Base-by-base conservation (phyloP, 2,888 invertebrate genomes). In the Fragum fragum region DNA sequence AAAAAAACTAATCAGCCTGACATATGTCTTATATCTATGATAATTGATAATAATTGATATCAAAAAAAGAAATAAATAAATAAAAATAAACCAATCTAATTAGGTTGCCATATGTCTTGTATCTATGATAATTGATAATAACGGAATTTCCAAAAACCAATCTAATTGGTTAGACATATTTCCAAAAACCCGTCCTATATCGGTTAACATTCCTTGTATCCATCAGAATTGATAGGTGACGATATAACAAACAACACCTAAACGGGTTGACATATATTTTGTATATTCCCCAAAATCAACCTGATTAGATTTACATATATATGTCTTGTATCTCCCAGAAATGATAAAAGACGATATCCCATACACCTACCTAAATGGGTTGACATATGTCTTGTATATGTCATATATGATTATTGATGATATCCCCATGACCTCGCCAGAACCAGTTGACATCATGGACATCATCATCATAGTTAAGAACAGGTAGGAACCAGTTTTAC, bases 121-220 rank as follows among this genome's bases (percentile, higher is more conserved):
- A 92, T 16, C 92, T 89, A 77, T 93, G 90, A 42, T 90, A 91
- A 6, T 91, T 89, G 47, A 90, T 85, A 57, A 91, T 91, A 7
- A 90, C 90, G 1, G 91, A 90, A 5, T 93, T 87, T 7, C 92
- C 92, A 89, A 93, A 92, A 52, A 93, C 90, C 77, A 93, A 92
- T 91, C 87, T 91, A 78, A 85, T 92, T 6, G 91, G 90, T 23
- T 83, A 81, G 16, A 91, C 81, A 78, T 93, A 91, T 5, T 87
- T 88, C 92, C 92, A 89, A 93, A 92, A 52, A 93, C 90, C 77
- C 93, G 91, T 91, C 87, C 90, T 76, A 85, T 92, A n/a, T n/a
- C 3, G 91, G 90, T 23, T 83, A 81, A 78, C 93, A 91, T 5
- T 87, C 87, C 80, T 92, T 92, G 71, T 91, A 92, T 16, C 92